phyloP scores from a whole-genome alignment of 2,113 vertebrate genomes.

The Catharus bicknelli region DNA sequence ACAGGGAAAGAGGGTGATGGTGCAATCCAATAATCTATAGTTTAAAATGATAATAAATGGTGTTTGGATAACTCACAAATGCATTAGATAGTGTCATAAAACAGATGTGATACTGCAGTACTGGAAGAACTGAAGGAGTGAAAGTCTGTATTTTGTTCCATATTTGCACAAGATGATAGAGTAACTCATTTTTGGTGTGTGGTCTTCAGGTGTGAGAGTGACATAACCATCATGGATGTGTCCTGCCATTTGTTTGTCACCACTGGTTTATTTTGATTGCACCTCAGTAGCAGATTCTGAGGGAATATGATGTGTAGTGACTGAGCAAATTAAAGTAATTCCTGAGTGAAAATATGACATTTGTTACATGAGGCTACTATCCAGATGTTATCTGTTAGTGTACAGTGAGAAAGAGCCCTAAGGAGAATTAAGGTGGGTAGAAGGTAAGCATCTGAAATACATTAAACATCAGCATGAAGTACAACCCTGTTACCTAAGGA shows the following conservation, averaged over 20 bases:
- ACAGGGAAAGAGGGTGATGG: not conserved
- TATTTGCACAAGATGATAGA: not conserved
- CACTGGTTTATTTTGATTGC: not conserved
- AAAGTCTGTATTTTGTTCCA: not conserved
- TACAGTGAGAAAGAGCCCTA: slow-evolving; percentile 39
- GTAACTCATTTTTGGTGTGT: not conserved
- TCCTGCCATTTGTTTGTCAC: not conserved
- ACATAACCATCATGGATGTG: rapidly evolving
- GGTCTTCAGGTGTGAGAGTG: not conserved
- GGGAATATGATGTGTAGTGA: not conserved
- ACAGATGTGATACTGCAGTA: not conserved
- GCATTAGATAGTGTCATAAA: not conserved
- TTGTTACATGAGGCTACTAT: not conserved
- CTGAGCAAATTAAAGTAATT: not conserved
- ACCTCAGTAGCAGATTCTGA: not conserved
- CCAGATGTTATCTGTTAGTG: not conserved
- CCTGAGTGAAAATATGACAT: not conserved
- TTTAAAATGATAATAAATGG: not conserved
- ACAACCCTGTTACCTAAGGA: slow-evolving; percentile 44
- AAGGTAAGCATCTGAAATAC: not conserved
- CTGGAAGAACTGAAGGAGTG: not conserved
- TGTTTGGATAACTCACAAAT: not conserved
- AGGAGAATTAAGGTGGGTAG: slow-evolving; percentile 22
- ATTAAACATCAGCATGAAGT: slow-evolving; percentile 42
- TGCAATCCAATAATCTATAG: not conserved